A percentile compares a stretch with the other conserved stretches of the same genome.
Conservation (phyloP, 1,140 invertebrate species). For the Melipona quadrifasciata region DNA sequence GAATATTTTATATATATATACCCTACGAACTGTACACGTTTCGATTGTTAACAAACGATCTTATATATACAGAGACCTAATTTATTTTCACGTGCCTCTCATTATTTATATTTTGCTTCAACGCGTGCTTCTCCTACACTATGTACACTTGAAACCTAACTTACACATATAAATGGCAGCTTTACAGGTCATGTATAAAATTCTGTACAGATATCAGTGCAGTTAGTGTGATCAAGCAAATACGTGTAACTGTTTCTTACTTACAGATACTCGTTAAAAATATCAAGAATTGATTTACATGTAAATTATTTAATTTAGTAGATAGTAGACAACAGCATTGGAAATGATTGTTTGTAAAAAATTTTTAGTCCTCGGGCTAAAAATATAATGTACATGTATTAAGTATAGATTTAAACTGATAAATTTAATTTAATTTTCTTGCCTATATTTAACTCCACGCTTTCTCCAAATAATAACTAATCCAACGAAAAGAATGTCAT, state of each 20-base stretch:
- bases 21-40: slow-evolving; percentile 44
- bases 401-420: background rate
- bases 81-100: slow-evolving; percentile 10
- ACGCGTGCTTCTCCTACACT: slow-evolving; percentile 12
- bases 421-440: background rate
- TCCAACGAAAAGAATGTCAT: background rate
- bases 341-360: background rate
- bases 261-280: background rate
- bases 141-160: slow-evolving; percentile 56
- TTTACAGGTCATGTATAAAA: slow-evolving; percentile 66
- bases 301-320: no score
- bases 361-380: background rate
- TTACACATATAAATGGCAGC: slow-evolving; percentile 61
- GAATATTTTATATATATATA: slow-evolving; percentile 18
- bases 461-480: no score
- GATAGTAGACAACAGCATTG: background rate
- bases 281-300: background rate
- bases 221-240: background rate
- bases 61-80: slow-evolving; percentile 42
- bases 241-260: background rate
- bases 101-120: slow-evolving; percentile 18
- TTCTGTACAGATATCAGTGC: slow-evolving; percentile 33
- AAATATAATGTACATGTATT: background rate
- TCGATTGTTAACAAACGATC: slow-evolving; percentile 40
- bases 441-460: background rate